Conservation (phyloP, 2,888 invertebrate species). For the Rotaria magnacalcarata region DNA sequence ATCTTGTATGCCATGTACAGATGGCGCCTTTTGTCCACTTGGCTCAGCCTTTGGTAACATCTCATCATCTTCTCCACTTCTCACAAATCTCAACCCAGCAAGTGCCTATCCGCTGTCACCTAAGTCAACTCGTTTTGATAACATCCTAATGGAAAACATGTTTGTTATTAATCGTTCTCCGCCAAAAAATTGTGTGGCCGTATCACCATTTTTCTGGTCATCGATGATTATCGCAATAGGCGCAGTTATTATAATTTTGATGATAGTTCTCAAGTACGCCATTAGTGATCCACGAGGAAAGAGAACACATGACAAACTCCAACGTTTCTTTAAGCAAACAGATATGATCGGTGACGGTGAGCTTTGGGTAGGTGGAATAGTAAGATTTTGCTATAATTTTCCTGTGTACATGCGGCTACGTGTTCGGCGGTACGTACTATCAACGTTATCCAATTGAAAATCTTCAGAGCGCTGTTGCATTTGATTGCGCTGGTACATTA, state of each 20-base stretch:
- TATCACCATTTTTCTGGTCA: neutral
- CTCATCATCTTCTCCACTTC: neutral
- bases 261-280: neutral
- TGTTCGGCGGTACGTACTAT: neutral
- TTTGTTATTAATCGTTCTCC: neutral
- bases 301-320: neutral
- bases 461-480: neutral
- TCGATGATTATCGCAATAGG: neutral
- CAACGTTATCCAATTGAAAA: neutral
- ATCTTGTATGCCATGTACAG: neutral
- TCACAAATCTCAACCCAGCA: neutral
- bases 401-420: neutral
- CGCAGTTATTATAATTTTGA: neutral
- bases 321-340: neutral
- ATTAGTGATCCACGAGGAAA: neutral
- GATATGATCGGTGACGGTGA: neutral
- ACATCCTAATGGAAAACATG: neutral
- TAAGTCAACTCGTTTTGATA: neutral
- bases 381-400: neutral
- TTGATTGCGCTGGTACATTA: neutral
- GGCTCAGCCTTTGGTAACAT: neutral
- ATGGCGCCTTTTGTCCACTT: neutral
- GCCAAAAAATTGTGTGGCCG: neutral
- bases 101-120: neutral
- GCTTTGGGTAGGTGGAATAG: neutral